Evolutionary conservation across 2,888 invertebrate species (phyloP).

Genomic region (Napeogenes inachia): DNA sequence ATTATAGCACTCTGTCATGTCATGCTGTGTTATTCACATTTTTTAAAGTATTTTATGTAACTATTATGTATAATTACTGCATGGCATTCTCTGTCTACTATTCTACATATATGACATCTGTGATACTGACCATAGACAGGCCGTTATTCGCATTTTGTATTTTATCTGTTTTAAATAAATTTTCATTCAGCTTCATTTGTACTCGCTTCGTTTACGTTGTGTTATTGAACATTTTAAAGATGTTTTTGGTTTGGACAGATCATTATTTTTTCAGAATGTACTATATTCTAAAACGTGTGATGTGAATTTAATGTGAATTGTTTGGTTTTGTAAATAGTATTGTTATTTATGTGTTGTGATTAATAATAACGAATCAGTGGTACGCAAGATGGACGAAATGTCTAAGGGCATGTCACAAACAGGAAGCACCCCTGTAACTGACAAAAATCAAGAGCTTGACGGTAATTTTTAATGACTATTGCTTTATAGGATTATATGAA

Average conservation of each 20-base stretch:
- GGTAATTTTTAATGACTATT: conserved; percentile 49
- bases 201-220: conserved; percentile 47
- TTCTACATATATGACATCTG: neutral
- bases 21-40: too few species aligned
- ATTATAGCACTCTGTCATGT: too few species aligned
- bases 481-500: neutral
- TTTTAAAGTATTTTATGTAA: too few species aligned
- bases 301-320: conserved; percentile 51
- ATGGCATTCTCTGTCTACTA: too few species aligned
- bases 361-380: conserved; percentile 74
- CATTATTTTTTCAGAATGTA: conserved; percentile 56
- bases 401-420: conserved; percentile 77
- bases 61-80: too few species aligned
- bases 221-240: conserved; percentile 52
- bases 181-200: conserved; percentile 47
- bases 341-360: conserved; percentile 63
- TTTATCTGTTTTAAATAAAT: conserved; percentile 15
- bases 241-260: conserved; percentile 65
- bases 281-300: conserved; percentile 50
- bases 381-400: conserved; percentile 77
- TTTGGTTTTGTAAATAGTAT: conserved; percentile 54
- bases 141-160: conserved; percentile 3
- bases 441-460: conserved; percentile 70
- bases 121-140: conserved; percentile 5
- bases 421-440: conserved; percentile 74